Percentiles rank a stretch among this genome's conserved stretches.
phyloP scores from a whole-genome alignment of 1,140 invertebrate genomes.

The Coenobita brevimanus region DNA sequence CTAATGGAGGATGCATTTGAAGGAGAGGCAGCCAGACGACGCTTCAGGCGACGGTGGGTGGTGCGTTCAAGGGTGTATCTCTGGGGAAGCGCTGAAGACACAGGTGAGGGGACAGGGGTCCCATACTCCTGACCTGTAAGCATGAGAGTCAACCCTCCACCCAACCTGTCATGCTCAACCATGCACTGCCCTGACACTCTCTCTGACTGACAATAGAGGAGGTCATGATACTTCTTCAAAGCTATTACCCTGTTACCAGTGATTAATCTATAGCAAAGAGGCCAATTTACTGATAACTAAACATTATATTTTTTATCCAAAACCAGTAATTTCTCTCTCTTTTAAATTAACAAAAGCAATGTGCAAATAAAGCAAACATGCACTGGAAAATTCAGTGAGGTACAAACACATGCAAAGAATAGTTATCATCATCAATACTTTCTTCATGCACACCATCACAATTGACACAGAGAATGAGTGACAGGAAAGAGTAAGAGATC shows the following conservation, averaged over 20 bases:
- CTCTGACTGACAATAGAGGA: too few species aligned
- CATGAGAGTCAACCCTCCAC: constrained; percentile 34
- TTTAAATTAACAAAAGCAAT: too few species aligned
- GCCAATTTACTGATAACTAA: too few species aligned
- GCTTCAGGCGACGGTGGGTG: constrained; percentile 26
- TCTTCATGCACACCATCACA: not conserved
- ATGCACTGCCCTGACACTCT: too few species aligned
- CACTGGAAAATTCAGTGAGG: too few species aligned
- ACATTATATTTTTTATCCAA: too few species aligned
- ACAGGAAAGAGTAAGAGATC: too few species aligned
- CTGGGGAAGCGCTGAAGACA: constrained; percentile 60
- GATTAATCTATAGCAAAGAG: too few species aligned
- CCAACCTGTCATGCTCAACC: not conserved
- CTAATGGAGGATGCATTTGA: constrained; percentile 40
- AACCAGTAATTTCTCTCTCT: too few species aligned
- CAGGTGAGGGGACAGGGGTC: constrained; percentile 74
- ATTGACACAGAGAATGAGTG: not conserved
- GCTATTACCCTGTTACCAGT: too few species aligned
- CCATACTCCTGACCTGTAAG: constrained; percentile 75
- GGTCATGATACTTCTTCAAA: too few species aligned
- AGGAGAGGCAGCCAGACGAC: constrained; percentile 11
- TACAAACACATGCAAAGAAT: not conserved
- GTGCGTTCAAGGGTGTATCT: constrained; percentile 42
- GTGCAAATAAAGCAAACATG: too few species aligned
- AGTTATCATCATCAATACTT: not conserved